A percentile compares a stretch with the other conserved stretches of the same genome.
phyloP scores from a whole-genome alignment of 2,113 vertebrate species.

The Physeter macrocephalus region DNA sequence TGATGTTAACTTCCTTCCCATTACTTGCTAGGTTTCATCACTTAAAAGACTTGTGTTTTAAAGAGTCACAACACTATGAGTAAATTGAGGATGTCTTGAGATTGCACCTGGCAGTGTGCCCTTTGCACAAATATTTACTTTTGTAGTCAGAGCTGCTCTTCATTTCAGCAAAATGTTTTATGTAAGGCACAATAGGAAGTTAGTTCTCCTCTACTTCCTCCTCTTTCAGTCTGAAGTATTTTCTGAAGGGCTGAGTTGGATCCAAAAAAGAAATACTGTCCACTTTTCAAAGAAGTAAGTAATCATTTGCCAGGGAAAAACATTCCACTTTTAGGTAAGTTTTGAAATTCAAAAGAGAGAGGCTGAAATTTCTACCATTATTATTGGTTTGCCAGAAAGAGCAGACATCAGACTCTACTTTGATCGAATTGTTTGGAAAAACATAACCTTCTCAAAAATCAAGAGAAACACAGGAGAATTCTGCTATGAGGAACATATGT shows the following conservation, averaged over 20 bases:
- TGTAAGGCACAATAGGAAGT: slow-evolving; percentile 6
- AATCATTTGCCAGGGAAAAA: slow-evolving; percentile 10
- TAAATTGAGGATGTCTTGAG: not conserved
- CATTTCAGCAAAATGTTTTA: slow-evolving; percentile 26
- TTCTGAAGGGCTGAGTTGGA: slow-evolving; percentile 16
- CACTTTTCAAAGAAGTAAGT: not conserved
- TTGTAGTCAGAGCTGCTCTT: not conserved
- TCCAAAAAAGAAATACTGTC: not conserved
- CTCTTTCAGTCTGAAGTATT: slow-evolving; percentile 22
- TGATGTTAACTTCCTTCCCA: slow-evolving; percentile 24
- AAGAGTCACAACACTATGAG: not conserved
- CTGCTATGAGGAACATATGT: not conserved
- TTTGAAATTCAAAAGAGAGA: not conserved
- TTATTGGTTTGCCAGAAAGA: not conserved
- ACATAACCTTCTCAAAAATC: not conserved
- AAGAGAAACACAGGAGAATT: not conserved
- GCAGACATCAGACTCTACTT: not conserved
- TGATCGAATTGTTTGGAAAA: not conserved
- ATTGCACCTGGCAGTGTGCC: not conserved
- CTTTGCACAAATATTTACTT: slow-evolving; percentile 50
- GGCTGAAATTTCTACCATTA: not conserved
- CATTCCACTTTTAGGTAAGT: not conserved
- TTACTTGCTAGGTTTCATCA: slow-evolving; percentile 27
- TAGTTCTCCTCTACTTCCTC: not conserved
- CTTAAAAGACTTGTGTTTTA: slow-evolving; percentile 47